Base-by-base conservation (phyloP, 2,888 invertebrate species). In the Neoaliturus tenellus region DNA sequence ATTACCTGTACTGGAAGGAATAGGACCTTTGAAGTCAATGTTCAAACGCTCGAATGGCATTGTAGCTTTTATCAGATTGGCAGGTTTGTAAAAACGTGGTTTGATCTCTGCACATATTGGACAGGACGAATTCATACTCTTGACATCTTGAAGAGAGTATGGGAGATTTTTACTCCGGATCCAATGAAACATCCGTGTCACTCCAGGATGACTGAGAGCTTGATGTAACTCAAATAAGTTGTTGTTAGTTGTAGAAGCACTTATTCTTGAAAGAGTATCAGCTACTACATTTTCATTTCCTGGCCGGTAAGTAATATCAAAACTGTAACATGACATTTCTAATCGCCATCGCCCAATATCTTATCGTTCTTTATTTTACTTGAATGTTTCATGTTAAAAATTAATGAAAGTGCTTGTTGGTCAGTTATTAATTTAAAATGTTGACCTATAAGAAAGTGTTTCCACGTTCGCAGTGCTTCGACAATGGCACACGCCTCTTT, bases 401-500 rank as follows among this genome's bases (percentile, higher is more conserved):
- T 80, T 17, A 80, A 80, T 14, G 80, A 12, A 0, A 80, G 33
- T 81, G 33, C 31, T 23, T 25, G 44, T 73, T 85, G 84, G 67
- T 87, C 85, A 10, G 85, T 87, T 6, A 86, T 85, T 48, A 85
- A 35, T 14, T 73, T 3, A 67, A 86, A 87, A 73, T 75, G 55
- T 48, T 81, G 62, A 4, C 85, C 85, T 25, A 87, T 51, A 14
- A 86, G 78, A 73, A 81, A 85, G 25, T 86, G 84, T 14, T 83
- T 44, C 85, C 84, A 86, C 83, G 86, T 86, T 31, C 81, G 41
- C 5, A 87, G 62, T 6, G 86, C 23, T 82, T 86, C 86, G 20
- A 85, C 85, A 31, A 85, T 87, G 20, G 86, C 87, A 31, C 75
- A 71, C 1, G 51, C 20, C 1, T 86, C 86, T 82, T 86, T 84